These are phyloP conservation scores for Calameuta filiformis DNA, from an alignment of 2,888 invertebrate species.

Conservation along the genomic window DNA sequence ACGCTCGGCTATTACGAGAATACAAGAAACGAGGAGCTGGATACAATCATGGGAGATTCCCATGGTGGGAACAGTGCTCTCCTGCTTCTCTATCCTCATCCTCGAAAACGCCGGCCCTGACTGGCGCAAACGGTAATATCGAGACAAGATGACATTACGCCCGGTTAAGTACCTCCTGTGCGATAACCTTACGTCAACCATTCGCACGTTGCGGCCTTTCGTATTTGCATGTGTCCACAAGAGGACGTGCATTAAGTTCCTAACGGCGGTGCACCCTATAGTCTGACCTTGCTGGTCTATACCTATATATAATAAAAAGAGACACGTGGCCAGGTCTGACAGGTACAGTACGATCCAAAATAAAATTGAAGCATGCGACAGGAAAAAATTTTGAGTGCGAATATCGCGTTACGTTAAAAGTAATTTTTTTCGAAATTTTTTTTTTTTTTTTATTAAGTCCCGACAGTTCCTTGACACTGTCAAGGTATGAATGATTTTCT, in stretches of 20 bases:
- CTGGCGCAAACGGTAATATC: conserved; percentile 51
- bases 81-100: conserved; percentile 22
- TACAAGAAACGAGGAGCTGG: conserved; percentile 57
- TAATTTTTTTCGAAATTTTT: neutral
- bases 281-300: neutral
- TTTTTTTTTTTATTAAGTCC: neutral
- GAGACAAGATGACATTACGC: conserved; percentile 41
- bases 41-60: conserved; percentile 65
- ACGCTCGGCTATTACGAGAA: conserved; percentile 56
- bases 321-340: neutral
- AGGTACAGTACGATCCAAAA: neutral
- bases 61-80: conserved; percentile 59
- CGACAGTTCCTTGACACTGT: neutral
- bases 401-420: no score
- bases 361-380: neutral
- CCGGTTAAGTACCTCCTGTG: conserved; percentile 13
- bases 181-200: conserved; percentile 2
- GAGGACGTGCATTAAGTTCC: neutral
- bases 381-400: neutral
- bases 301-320: neutral
- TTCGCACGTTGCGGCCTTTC: neutral
- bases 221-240: neutral
- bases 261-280: neutral
- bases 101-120: conserved; percentile 29
- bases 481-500: neutral